Conservation (phyloP, 35 echinoderm and acorn worm genomes). For the Nesometra sesokonis region DNA sequence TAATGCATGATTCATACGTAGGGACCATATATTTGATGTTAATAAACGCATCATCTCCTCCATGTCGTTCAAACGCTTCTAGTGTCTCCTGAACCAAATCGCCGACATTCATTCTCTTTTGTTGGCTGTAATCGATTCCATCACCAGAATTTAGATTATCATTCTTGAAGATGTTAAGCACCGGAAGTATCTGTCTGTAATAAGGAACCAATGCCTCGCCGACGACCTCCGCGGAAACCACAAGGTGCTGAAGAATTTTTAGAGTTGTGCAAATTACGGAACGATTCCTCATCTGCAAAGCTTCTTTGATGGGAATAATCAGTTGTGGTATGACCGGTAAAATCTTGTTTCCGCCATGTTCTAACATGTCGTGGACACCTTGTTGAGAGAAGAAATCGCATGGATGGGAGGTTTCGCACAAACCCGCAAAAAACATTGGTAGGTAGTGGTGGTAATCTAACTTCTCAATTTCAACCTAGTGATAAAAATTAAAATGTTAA, state of each 20-base stretch:
- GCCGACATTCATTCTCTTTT: constrained; percentile 89
- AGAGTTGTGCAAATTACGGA: constrained; percentile 78
- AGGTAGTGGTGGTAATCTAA: constrained; percentile 98
- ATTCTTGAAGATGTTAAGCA: constrained; percentile 95
- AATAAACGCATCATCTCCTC: constrained; percentile 93
- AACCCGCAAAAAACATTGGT: constrained; percentile 94
- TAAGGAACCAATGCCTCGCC: constrained; percentile 92
- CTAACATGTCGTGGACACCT: constrained; percentile 98
- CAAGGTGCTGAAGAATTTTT: constrained; percentile 88
- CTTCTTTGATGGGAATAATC: constrained; percentile 93
- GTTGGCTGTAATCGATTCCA: constrained; percentile 95
- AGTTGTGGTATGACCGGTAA: constrained; percentile 91
- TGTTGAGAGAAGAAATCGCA: constrained; percentile 89
- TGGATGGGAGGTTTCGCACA: constrained; percentile 85
- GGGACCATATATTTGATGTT: constrained; percentile 99
- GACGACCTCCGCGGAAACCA: constrained; percentile 69
- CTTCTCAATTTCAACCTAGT: constrained; percentile 93
- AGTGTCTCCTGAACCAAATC: constrained; percentile 83
- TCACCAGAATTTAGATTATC: constrained; percentile 86
- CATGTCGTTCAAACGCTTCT: constrained; percentile 79
- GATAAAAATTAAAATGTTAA: background rate
- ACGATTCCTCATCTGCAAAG: constrained; percentile 45
- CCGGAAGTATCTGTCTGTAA: constrained; percentile 91
- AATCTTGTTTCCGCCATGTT: constrained; percentile 87
- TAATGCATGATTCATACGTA: constrained; percentile 71